These are phyloP conservation scores for Archilochus colubris DNA, from an alignment of 2,113 vertebrate species.

Conservation along the genomic window DNA sequence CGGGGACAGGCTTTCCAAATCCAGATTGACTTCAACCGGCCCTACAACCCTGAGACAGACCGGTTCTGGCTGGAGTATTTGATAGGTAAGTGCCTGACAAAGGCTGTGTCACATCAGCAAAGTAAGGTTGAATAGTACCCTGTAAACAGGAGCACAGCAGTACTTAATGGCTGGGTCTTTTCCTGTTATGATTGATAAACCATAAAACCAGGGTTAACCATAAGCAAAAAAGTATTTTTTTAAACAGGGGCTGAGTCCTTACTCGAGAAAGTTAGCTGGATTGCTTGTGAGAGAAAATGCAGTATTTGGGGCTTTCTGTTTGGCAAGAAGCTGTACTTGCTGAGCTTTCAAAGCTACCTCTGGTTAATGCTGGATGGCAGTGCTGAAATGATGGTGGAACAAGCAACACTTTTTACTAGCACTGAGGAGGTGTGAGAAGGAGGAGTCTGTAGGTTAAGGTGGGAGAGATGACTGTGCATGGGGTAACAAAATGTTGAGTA, in stretches of 20 bases:
- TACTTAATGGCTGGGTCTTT: not conserved
- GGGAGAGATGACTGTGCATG: not conserved
- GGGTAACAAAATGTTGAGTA: not conserved
- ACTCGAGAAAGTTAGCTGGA: not conserved
- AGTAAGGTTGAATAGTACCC: not conserved
- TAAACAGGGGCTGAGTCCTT: not conserved
- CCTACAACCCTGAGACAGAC: constrained; percentile 82
- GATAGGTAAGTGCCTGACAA: constrained; percentile 83
- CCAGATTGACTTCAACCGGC: constrained; percentile 84
- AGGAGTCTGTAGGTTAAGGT: not conserved
- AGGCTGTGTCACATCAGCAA: not conserved
- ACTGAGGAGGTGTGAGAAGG: not conserved
- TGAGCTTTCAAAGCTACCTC: not conserved
- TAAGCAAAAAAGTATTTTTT: not conserved
- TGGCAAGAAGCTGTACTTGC: not conserved
- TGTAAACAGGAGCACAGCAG: not conserved
- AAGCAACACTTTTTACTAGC: not conserved
- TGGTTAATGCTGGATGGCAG: not conserved
- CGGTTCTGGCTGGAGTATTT: constrained; percentile 89
- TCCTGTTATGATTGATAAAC: not conserved
- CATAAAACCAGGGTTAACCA: not conserved
- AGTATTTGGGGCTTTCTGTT: not conserved
- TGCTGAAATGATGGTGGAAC: not conserved
- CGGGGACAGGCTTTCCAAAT: constrained; percentile 88
- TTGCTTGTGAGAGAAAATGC: not conserved